Conservation (phyloP, 2,888 invertebrate genomes). For the Diplolepis rosae region DNA sequence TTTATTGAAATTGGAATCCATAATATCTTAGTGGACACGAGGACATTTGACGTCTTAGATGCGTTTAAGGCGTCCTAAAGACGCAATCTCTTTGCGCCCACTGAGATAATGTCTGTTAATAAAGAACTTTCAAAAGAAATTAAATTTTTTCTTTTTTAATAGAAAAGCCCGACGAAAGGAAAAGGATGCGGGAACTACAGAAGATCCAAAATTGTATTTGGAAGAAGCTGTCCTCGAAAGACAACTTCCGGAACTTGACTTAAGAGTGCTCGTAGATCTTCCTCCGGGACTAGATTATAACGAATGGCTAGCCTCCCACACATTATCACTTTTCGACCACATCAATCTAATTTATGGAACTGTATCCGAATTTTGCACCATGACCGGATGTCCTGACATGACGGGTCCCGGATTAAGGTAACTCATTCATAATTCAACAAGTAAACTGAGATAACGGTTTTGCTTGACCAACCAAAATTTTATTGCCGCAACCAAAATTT, state of each 20-base stretch:
- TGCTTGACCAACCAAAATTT: too few species aligned
- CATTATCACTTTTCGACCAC: slow-evolving; percentile 98
- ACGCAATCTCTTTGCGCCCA: too few species aligned
- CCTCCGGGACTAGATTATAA: slow-evolving; percentile 97
- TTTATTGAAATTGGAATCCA: too few species aligned
- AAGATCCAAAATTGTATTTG: slow-evolving; percentile 94
- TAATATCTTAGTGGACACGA: too few species aligned
- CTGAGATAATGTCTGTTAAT: too few species aligned
- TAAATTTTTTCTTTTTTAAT: slow-evolving; percentile 69
- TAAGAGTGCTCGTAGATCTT: slow-evolving; percentile 94
- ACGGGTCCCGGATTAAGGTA: slow-evolving; percentile 95
- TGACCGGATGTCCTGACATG: slow-evolving; percentile 97
- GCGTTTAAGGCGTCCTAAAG: too few species aligned
- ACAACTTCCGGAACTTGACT: slow-evolving; percentile 94
- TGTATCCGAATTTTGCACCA: slow-evolving; percentile 98
- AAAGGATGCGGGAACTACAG: slow-evolving; percentile 85
- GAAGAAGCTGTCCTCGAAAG: slow-evolving; percentile 95
- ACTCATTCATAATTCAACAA: too few species aligned
- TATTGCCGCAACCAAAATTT: too few species aligned
- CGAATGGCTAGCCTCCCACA: slow-evolving; percentile 99
- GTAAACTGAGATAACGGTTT: too few species aligned
- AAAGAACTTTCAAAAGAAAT: too few species aligned
- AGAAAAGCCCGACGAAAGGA: slow-evolving; percentile 98
- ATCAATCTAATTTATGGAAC: slow-evolving; percentile 99
- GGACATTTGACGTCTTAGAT: too few species aligned